Conservation (phyloP, 2,797 vertebrate genomes). For the Salmo trutta region DNA sequence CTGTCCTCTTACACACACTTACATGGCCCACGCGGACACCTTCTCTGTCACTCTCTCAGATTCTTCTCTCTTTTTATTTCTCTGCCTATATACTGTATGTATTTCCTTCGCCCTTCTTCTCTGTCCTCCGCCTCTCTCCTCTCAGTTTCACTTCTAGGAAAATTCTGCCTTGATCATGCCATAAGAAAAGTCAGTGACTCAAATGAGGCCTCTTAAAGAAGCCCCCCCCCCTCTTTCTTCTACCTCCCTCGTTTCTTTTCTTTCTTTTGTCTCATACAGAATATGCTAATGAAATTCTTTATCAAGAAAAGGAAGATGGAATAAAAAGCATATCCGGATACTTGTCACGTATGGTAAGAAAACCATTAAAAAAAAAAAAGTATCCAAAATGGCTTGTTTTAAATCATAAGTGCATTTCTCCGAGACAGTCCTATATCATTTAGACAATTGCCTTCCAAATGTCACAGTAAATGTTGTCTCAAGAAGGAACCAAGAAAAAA, state of each 20-base stretch:
- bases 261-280: background rate
- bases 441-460: background rate
- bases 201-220: background rate
- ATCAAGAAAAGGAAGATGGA: background rate
- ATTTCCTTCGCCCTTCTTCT: conserved; percentile 30
- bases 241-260: background rate
- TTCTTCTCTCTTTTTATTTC: conserved; percentile 4
- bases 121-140: background rate
- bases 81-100: conserved; percentile 27
- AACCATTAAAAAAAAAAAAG: background rate
- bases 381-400: background rate
- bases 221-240: background rate
- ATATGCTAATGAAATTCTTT: background rate
- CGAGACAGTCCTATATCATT: background rate
- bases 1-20: background rate
- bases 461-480: background rate
- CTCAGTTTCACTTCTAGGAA: background rate
- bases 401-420: conserved; percentile 36
- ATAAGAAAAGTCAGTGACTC: background rate
- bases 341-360: background rate
- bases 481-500: background rate
- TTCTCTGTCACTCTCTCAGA: background rate
- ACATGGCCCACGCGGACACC: background rate
- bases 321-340: background rate
- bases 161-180: background rate